Base-by-base conservation (phyloP, 2,113 vertebrate species). In the Bettongia penicillata region DNA sequence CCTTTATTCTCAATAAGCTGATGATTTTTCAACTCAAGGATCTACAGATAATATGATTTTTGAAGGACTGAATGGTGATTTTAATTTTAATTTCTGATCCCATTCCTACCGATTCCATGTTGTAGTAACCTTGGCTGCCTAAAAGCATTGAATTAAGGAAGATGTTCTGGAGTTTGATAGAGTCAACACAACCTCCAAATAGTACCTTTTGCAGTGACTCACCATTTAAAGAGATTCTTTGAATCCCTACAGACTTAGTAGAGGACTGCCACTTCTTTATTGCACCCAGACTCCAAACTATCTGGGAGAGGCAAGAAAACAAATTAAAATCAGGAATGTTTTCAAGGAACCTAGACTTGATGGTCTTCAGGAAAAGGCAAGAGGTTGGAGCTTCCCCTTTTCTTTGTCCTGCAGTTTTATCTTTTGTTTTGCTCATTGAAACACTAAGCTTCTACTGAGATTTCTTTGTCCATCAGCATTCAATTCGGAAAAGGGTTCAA, bases 1-100 rank as follows among this genome's bases (percentile, higher is more conserved):
- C 95, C 57, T 95, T 97, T 96, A 95, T 94, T 95, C n/a, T 95
- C 55, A 92, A 95, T 37, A 92, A 94, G 49, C 89, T 26, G 91
- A 24, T 53, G 92, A 91, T 53, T 93, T 93, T 47, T 91, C 43
- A 61, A 24, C 95, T 24, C 23, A 95, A 90, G 91, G 95, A n/a
- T 90, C 49, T 91, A 95, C 28, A 95, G 90, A 31, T 2, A 51
- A 28, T 90, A 0, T 52, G 90, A 51, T 53, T 8, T 95, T 26
- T 53, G 57, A 91, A 93, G 61, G 89, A 84, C 68, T 52, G 92
- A 68, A 48, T 3, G n/a, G 51, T 77, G 50, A 52, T 89, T 95
- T 84, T 1, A 90, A 24, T 95, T 91, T 95, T 95, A 14, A 93
- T 90, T 94, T 95, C 50, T 93, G 43, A 61, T 93, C 90, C 90